phyloP scores from a whole-genome alignment of 2,113 vertebrate genomes.

The Zootoca vivipara region DNA sequence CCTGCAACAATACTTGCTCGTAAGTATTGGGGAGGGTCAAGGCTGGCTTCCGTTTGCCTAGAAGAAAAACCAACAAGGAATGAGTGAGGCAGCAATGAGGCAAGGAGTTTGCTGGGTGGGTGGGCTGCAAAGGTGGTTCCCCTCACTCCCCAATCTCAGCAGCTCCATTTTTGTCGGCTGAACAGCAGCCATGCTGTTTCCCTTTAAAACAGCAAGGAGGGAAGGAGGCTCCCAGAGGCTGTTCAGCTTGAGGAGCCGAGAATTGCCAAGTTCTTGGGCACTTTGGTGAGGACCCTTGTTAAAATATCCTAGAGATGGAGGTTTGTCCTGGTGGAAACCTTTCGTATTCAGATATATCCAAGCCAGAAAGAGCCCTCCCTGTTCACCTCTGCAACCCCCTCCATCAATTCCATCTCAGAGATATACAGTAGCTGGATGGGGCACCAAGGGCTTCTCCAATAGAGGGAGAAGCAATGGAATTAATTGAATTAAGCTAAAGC shows the following conservation, averaged over 20 bases:
- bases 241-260: no score
- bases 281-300: background rate
- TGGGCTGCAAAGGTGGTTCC: background rate
- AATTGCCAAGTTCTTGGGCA: no score
- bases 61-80: slow-evolving; percentile 8
- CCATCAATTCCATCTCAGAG: background rate
- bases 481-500: background rate
- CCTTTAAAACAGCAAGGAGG: background rate
- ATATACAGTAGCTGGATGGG: background rate
- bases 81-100: background rate
- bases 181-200: background rate
- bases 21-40: slow-evolving; percentile 60
- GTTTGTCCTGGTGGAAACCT: background rate
- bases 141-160: background rate
- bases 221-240: background rate
- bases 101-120: background rate
- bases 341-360: background rate
- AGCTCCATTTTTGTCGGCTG: background rate
- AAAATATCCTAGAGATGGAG: background rate
- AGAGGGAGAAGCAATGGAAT: background rate
- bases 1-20: slow-evolving; percentile 70
- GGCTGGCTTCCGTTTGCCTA: slow-evolving; percentile 76
- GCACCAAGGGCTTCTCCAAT: background rate
- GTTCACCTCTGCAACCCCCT: background rate
- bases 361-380: background rate